Percentiles rank a stretch among this genome's conserved stretches.
These are phyloP conservation scores for Pelusios castaneus DNA, from an alignment of 2,113 vertebrate species.

Conservation along the genomic window DNA sequence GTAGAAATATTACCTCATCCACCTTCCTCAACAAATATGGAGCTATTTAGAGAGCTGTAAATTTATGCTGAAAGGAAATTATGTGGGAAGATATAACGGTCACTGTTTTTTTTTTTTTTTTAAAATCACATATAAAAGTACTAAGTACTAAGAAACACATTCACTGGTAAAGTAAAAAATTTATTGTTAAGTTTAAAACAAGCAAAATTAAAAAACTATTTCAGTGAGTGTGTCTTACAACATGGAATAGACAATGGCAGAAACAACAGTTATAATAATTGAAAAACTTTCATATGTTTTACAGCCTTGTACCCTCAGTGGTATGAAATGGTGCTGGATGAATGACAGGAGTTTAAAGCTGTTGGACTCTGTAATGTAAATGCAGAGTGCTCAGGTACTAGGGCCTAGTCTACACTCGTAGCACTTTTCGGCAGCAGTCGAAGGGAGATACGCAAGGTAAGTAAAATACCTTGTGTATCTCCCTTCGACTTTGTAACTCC, in stretches of 20 bases:
- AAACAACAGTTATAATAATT: background rate
- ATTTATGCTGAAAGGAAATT: background rate
- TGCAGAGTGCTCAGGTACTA: background rate
- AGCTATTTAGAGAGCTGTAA: no score
- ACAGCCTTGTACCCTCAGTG: background rate
- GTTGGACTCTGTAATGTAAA: background rate
- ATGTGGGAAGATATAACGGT: background rate
- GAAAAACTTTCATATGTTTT: background rate
- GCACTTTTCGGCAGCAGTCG: no score
- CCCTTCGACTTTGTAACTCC: no score
- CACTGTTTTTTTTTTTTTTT: background rate
- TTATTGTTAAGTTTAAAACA: background rate
- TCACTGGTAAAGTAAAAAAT: background rate
- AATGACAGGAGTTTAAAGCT: background rate
- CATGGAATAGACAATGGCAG: no score
- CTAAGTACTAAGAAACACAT: background rate
- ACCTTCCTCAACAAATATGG: no score
- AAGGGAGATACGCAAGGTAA: no score
- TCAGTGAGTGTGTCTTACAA: background rate
- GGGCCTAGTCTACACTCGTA: no score
- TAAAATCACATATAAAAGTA: background rate
- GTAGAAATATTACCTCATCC: no score
- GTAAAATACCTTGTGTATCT: no score
- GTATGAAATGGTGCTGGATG: background rate
- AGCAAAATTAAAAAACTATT: background rate